These are phyloP conservation scores for Alexandromys oeconomus DNA, from an alignment of 2,797 vertebrate species.

Conservation along the genomic window DNA sequence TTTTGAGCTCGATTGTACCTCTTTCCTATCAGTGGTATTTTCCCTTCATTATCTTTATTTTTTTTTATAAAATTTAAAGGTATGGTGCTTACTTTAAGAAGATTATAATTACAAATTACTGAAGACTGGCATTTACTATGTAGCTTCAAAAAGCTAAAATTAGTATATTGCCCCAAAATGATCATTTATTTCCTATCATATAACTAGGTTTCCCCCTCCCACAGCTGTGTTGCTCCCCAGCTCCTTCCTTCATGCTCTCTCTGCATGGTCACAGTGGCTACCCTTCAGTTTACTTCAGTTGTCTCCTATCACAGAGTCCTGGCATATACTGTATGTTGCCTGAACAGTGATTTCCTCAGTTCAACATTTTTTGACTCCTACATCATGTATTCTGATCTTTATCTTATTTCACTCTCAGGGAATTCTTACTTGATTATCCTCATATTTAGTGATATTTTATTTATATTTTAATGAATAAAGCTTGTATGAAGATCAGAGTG, in stretches of 20 bases:
- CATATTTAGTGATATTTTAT: not conserved
- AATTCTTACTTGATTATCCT: not conserved
- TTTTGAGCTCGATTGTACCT: not conserved
- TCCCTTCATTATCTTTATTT: not conserved
- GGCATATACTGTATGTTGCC: not conserved
- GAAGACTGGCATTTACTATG: not conserved
- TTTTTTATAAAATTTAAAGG: not conserved
- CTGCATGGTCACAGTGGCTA: not conserved
- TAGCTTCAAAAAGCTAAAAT: not conserved
- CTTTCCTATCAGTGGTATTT: not conserved
- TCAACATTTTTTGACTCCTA: not conserved
- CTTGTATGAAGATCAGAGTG: too few relatives aligned
- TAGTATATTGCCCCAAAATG: not conserved
- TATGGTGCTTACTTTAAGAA: not conserved
- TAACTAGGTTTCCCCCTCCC: not conserved
- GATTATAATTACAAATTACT: not conserved
- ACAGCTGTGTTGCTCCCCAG: not conserved
- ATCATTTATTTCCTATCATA: not conserved
- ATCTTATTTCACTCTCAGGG: not conserved
- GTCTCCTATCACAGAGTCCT: not conserved
- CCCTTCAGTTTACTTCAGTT: not conserved
- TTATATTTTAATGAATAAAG: too few relatives aligned
- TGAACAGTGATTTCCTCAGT: not conserved
- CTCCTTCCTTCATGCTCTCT: not conserved
- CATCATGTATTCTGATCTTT: not conserved